These are phyloP conservation scores for Alligator sinensis DNA, from an alignment of 2,113 vertebrate species.

Conservation along the genomic window DNA sequence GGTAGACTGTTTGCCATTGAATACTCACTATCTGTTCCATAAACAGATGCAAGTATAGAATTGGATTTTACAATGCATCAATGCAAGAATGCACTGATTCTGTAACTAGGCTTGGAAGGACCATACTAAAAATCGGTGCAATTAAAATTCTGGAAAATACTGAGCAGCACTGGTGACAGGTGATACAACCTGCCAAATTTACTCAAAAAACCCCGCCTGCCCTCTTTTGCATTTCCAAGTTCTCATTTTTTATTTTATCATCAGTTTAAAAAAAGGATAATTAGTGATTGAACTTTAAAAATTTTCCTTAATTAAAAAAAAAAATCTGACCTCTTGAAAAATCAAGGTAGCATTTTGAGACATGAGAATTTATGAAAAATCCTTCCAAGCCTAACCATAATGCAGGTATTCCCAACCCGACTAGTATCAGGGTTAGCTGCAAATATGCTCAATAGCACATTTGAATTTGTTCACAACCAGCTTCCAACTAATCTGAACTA, in stretches of 20 bases:
- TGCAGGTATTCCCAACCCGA: slow-evolving; percentile 69
- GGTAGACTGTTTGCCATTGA: slow-evolving; percentile 67
- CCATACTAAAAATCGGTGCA: not conserved
- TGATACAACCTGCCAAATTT: not conserved
- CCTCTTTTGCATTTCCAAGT: not conserved
- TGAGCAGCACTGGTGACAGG: not conserved
- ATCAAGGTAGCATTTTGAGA: not conserved
- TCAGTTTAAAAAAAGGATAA: not conserved
- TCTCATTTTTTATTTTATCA: not conserved
- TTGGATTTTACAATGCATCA: slow-evolving; percentile 67
- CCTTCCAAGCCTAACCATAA: slow-evolving; percentile 73
- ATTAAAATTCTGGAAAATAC: not conserved
- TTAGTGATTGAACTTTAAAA: not conserved
- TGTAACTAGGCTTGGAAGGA: slow-evolving; percentile 69
- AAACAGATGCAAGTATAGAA: slow-evolving; percentile 53
- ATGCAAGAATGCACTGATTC: slow-evolving; percentile 61
- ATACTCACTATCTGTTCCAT: slow-evolving; percentile 61
- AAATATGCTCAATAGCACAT: slow-evolving; percentile 73
- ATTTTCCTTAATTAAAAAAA: not conserved
- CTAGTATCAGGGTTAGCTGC: slow-evolving; percentile 70
- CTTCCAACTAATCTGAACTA: slow-evolving; percentile 54
- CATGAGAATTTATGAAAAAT: not conserved
- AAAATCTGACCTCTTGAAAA: not conserved
- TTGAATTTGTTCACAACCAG: slow-evolving; percentile 63
- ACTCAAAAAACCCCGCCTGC: not conserved